Percentiles rank a stretch among this genome's conserved stretches.
These are phyloP conservation scores for Parazoanthus darwini DNA, from an alignment of 92 coral and sea anemone genomes.

Conservation along the genomic window DNA sequence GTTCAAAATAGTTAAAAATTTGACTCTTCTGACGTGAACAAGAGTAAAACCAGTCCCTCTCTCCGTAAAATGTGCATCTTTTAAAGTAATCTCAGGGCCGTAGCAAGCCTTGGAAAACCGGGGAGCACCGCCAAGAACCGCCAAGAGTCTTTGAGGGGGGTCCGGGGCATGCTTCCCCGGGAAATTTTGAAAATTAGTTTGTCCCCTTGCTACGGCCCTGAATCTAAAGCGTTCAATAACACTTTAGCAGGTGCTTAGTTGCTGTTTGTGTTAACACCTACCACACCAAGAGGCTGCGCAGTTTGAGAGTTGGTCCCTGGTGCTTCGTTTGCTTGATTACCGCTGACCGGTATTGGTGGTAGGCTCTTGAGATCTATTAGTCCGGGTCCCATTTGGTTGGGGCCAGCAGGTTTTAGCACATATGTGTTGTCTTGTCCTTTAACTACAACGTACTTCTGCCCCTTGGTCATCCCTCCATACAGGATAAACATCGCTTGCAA, in stretches of 20 bases:
- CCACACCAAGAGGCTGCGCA: slow-evolving; percentile 36
- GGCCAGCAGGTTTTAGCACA: slow-evolving; percentile 66
- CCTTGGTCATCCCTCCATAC: not conserved
- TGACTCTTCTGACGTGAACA: no score
- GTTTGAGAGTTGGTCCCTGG: slow-evolving; percentile 67
- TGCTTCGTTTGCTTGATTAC: slow-evolving; percentile 47
- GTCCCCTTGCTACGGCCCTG: no score
- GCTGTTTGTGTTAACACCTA: slow-evolving; percentile 3
- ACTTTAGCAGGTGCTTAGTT: not conserved
- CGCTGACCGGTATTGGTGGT: slow-evolving; percentile 66
- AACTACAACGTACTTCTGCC: slow-evolving; percentile 59
- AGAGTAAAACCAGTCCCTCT: no score
- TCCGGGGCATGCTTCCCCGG: no score
- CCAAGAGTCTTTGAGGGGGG: no score
- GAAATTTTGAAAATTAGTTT: no score
- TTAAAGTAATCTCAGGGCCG: no score
- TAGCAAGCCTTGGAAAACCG: no score
- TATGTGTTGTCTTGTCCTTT: slow-evolving; percentile 67
- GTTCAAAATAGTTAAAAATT: no score
- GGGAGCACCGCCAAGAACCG: no score
- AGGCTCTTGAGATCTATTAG: slow-evolving; percentile 65
- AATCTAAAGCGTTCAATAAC: no score
- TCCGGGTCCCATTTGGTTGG: slow-evolving; percentile 52
- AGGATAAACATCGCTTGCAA: slow-evolving; percentile 27
- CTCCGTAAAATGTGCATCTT: no score